Conservation (phyloP, 2,888 invertebrate genomes). For the Tetranychus truncatus region DNA sequence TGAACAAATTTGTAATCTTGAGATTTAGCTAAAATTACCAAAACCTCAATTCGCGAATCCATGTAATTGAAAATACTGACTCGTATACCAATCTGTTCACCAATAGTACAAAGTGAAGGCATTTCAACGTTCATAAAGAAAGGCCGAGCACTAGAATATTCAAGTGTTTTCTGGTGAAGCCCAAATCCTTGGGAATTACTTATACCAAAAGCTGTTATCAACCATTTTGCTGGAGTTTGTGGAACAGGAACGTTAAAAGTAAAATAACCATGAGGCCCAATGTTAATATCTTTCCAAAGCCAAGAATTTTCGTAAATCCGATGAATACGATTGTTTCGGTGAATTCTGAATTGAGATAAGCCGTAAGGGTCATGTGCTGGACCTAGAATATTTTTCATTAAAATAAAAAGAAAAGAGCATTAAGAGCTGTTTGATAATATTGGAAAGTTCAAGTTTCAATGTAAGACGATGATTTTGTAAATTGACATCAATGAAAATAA, state of each 20-base stretch:
- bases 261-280: conserved; percentile 66
- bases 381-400: neutral
- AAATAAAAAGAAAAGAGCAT: neutral
- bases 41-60: conserved; percentile 45
- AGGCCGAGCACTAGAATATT: conserved; percentile 71
- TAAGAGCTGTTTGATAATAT: neutral
- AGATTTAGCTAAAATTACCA: conserved; percentile 65
- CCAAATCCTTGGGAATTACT: conserved; percentile 70
- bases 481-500: neutral
- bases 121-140: conserved; percentile 90
- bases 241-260: conserved; percentile 74
- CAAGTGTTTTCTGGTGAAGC: conserved; percentile 57
- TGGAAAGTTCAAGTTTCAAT: no score
- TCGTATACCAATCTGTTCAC: conserved; percentile 79
- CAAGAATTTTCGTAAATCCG: conserved; percentile 84
- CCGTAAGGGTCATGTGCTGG: conserved; percentile 19
- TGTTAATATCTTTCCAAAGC: conserved; percentile 84
- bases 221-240: conserved; percentile 68
- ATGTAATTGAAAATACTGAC: conserved; percentile 87
- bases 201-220: conserved; percentile 76
- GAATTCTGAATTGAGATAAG: conserved; percentile 23
- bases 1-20: conserved; percentile 53
- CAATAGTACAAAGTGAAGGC: conserved; percentile 59
- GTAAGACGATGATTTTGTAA: neutral
- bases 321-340: conserved; percentile 64